A percentile compares a stretch with the other conserved stretches of the same genome.
phyloP scores from a whole-genome alignment of 92 coral and sea anemone species.

The Siderastrea radians region DNA sequence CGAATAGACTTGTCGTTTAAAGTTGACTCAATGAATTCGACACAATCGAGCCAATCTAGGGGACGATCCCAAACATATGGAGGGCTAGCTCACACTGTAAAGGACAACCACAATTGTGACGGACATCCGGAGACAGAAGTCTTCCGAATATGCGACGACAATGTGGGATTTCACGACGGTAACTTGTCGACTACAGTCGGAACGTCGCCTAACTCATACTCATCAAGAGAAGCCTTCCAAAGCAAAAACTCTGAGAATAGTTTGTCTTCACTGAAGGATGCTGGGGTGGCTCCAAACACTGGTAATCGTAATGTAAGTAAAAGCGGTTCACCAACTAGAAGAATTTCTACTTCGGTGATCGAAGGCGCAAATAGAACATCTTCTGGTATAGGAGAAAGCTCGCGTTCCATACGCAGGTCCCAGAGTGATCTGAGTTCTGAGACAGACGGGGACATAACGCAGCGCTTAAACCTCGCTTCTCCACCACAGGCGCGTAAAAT shows the following conservation, averaged over 20 bases:
- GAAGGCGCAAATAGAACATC: not conserved
- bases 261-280: slow-evolving; percentile 15
- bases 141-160: not conserved
- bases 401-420: not conserved
- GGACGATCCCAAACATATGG: not conserved
- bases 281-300: not conserved
- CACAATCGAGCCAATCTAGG: not conserved
- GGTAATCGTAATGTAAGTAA: not conserved
- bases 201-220: not conserved
- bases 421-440: not conserved
- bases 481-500: not conserved
- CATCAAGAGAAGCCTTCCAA: not conserved
- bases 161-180: not conserved
- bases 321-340: not conserved
- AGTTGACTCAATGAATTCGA: not conserved
- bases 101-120: not conserved
- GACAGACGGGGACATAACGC: not conserved
- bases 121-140: not conserved
- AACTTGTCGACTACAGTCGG: not conserved
- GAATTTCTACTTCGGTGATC: not conserved
- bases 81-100: not conserved
- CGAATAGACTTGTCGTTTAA: slow-evolving; percentile 20
- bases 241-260: slow-evolving; percentile 10
- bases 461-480: slow-evolving; percentile 18
- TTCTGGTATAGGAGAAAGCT: not conserved